Evolutionary conservation across 2,888 invertebrate species (phyloP).

Genomic region (Blastobasis adustella): DNA sequence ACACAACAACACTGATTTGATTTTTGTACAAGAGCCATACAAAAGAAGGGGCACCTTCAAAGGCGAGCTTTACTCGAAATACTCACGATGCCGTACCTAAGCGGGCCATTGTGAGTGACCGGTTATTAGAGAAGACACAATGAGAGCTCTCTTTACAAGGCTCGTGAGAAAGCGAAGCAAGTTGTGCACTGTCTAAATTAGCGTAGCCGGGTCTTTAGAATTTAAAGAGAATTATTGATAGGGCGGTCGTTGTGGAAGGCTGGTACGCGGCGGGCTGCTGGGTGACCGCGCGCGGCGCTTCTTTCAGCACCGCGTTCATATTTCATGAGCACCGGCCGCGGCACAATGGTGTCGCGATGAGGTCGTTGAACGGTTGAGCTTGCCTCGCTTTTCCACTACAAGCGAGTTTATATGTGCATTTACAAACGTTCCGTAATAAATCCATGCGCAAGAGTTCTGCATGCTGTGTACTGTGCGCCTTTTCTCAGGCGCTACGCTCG

Average conservation of each 20-base stretch:
- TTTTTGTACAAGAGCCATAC: constrained; percentile 5
- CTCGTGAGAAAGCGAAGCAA: constrained; percentile 32
- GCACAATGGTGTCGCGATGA: constrained; percentile 65
- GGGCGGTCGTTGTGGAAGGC: background rate
- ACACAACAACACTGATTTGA: constrained; percentile 7
- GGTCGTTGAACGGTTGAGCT: constrained; percentile 56
- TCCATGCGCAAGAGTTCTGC: no score
- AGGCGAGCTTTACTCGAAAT: background rate
- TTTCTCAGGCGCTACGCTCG: no score
- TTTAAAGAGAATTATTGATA: constrained; percentile 17
- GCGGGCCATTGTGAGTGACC: constrained; percentile 24
- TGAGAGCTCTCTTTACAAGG: constrained; percentile 43
- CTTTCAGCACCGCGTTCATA: constrained; percentile 64
- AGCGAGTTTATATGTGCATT: background rate
- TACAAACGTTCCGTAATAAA: background rate
- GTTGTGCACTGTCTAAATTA: no score
- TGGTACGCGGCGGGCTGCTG: no score
- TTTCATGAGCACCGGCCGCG: constrained; percentile 62
- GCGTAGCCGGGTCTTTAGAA: no score
- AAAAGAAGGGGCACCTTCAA: constrained; percentile 2
- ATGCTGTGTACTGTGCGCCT: no score
- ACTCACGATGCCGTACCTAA: background rate
- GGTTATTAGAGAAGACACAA: constrained; percentile 38
- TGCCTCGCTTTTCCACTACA: constrained; percentile 31
- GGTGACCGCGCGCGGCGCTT: constrained; percentile 21